Conservation (phyloP, 2,888 invertebrate species). For the Drosophila prolongata region DNA sequence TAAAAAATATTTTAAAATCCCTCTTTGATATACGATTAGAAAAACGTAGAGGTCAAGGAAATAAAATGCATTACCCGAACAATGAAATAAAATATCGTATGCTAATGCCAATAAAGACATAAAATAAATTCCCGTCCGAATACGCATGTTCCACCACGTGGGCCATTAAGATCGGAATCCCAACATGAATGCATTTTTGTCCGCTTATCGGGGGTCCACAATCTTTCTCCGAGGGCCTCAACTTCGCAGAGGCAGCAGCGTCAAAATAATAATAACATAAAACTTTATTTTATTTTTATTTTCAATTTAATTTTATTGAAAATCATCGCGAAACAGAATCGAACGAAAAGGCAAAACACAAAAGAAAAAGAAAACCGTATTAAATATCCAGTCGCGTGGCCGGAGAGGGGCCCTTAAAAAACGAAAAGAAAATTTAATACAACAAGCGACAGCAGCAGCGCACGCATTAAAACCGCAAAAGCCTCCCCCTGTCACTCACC, state of each 20-base stretch:
- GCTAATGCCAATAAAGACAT: slow-evolving; percentile 41
- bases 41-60: not conserved
- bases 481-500: slow-evolving; percentile 57
- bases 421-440: slow-evolving; percentile 61
- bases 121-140: slow-evolving; percentile 21
- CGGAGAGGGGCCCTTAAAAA: slow-evolving; percentile 44
- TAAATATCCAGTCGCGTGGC: slow-evolving; percentile 68
- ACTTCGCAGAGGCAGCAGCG: slow-evolving; percentile 45
- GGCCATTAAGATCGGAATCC: slow-evolving; percentile 44
- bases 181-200: slow-evolving; percentile 43
- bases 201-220: slow-evolving; percentile 31
- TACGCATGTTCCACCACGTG: slow-evolving; percentile 23
- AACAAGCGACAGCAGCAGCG: slow-evolving; percentile 45
- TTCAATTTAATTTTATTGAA: slow-evolving; percentile 81
- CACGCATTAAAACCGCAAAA: slow-evolving; percentile 71
- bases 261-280: slow-evolving; percentile 78
- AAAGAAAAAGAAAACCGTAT: slow-evolving; percentile 32
- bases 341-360: slow-evolving; percentile 15
- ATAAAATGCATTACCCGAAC: slow-evolving; percentile 4
- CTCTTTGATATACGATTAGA: not conserved
- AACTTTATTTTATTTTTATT: slow-evolving; percentile 81
- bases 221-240: slow-evolving; percentile 51
- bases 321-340: slow-evolving; percentile 70
- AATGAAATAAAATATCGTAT: slow-evolving; percentile 23
- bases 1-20: not conserved